Evolutionary conservation across 2,888 invertebrate species (phyloP).

Genomic region (Allophyes oxyacanthae): DNA sequence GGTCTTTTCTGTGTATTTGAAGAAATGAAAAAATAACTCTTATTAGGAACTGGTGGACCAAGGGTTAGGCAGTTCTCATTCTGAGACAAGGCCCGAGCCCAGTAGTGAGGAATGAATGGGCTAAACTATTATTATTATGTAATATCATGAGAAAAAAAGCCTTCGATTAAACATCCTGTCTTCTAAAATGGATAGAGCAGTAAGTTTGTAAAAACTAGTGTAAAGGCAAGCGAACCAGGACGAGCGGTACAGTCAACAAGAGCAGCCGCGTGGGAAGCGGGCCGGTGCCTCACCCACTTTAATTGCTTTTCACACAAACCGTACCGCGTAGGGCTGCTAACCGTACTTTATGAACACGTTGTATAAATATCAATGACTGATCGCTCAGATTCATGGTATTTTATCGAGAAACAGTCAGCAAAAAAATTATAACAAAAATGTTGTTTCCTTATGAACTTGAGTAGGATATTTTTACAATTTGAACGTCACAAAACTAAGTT

Average conservation of each 20-base stretch:
- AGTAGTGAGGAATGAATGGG: too few relatives aligned
- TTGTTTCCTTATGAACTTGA: background rate
- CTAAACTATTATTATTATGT: too few relatives aligned
- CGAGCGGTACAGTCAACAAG: conserved; percentile 64
- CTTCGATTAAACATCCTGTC: conserved; percentile 11
- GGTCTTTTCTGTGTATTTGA: too few relatives aligned
- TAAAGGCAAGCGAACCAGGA: conserved; percentile 62
- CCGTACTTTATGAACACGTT: conserved; percentile 38
- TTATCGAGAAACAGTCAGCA: conserved; percentile 5
- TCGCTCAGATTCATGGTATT: conserved; percentile 13
- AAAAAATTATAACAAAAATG: conserved; percentile 1
- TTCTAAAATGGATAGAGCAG: conserved; percentile 14
- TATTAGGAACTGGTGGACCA: too few relatives aligned
- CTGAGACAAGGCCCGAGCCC: too few relatives aligned
- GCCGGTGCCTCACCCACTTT: conserved; percentile 69
- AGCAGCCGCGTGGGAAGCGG: conserved; percentile 74
- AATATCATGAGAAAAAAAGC: too few relatives aligned
- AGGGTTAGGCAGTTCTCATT: too few relatives aligned
- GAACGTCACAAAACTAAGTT: too few relatives aligned
- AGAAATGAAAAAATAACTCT: too few relatives aligned
- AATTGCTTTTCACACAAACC: conserved; percentile 67
- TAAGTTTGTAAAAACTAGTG: conserved; percentile 48
- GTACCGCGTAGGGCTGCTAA: conserved; percentile 52
- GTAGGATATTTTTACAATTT: too few relatives aligned
- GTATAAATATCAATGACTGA: conserved; percentile 32